A percentile compares a stretch with the other conserved stretches of the same genome.
These are phyloP conservation scores for Ridgeia piscesae DNA, from an alignment of 1,140 invertebrate species.

Conservation along the genomic window DNA sequence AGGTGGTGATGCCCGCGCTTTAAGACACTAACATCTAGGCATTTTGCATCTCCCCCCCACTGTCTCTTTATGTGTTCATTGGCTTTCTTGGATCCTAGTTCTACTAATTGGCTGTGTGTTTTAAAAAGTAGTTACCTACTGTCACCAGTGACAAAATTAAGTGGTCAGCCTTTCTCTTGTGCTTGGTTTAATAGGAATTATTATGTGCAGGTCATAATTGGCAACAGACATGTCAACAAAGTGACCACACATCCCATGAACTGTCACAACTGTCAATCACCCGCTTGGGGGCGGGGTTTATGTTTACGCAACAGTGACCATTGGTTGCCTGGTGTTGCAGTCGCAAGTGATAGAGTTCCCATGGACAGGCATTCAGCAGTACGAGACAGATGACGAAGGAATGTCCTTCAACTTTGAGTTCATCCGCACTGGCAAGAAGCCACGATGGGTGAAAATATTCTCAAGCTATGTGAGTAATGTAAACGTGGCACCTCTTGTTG, in stretches of 20 bases:
- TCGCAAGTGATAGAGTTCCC: conserved; percentile 80
- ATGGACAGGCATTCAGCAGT: conserved; percentile 79
- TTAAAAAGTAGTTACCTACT: too few relatives aligned
- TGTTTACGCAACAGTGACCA: neutral
- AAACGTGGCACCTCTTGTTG: conserved; percentile 16
- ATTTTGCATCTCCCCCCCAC: too few relatives aligned
- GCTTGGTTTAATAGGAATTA: too few relatives aligned
- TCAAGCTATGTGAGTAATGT: conserved; percentile 81
- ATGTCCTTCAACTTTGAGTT: conserved; percentile 89
- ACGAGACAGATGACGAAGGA: conserved; percentile 86
- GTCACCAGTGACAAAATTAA: too few relatives aligned
- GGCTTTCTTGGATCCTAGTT: too few relatives aligned
- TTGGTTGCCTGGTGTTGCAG: conserved; percentile 50
- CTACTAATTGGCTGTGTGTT: too few relatives aligned
- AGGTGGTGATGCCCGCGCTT: too few relatives aligned
- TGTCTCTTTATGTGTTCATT: too few relatives aligned
- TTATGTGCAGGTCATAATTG: too few relatives aligned
- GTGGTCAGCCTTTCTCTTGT: too few relatives aligned
- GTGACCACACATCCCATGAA: too few relatives aligned
- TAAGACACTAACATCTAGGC: too few relatives aligned
- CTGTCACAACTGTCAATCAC: neutral
- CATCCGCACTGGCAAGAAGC: conserved; percentile 76
- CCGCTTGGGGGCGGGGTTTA: neutral
- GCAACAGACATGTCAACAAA: neutral
- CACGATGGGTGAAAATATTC: conserved; percentile 85